Percentiles rank a stretch among this genome's conserved stretches.
Evolutionary conservation across 2,797 vertebrate species (phyloP).

Genomic region (Falco rusticolus): DNA sequence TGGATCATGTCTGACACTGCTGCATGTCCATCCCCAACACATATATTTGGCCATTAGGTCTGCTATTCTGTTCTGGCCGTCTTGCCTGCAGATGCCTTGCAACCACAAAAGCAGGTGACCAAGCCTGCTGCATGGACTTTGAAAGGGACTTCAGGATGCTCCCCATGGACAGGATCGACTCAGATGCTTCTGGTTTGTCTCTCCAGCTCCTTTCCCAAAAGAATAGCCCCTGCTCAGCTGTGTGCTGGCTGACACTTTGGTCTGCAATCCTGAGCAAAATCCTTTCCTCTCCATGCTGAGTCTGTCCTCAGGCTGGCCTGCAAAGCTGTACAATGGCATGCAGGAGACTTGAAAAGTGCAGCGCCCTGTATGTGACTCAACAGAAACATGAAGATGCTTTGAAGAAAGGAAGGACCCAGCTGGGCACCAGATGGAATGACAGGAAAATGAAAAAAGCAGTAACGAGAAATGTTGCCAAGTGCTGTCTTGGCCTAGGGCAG

Average conservation of each 20-base stretch:
- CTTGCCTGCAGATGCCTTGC: not conserved
- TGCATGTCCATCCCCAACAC: not conserved
- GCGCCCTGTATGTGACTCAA: not conserved
- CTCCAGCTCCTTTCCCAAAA: not conserved
- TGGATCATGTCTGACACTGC: not conserved
- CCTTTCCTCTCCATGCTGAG: not conserved
- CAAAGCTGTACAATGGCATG: not conserved
- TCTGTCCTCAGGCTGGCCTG: not conserved
- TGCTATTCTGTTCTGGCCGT: not conserved
- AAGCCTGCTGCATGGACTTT: not conserved
- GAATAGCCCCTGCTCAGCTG: not conserved
- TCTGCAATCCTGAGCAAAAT: not conserved
- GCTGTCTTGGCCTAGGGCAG: not conserved
- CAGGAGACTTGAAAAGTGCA: not conserved
- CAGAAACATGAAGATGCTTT: conserved; percentile 23
- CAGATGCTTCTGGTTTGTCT: not conserved
- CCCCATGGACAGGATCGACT: not conserved
- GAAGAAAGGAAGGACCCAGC: conserved; percentile 35
- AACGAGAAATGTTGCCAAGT: conserved; percentile 10
- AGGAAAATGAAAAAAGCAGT: conserved; percentile 14
- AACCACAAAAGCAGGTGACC: not conserved
- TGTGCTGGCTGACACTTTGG: not conserved
- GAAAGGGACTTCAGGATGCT: not conserved
- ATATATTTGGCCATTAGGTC: not conserved
- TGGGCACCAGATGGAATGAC: not conserved